Conservation (phyloP, 2,113 vertebrate species). For the Australoheros scitulus region DNA sequence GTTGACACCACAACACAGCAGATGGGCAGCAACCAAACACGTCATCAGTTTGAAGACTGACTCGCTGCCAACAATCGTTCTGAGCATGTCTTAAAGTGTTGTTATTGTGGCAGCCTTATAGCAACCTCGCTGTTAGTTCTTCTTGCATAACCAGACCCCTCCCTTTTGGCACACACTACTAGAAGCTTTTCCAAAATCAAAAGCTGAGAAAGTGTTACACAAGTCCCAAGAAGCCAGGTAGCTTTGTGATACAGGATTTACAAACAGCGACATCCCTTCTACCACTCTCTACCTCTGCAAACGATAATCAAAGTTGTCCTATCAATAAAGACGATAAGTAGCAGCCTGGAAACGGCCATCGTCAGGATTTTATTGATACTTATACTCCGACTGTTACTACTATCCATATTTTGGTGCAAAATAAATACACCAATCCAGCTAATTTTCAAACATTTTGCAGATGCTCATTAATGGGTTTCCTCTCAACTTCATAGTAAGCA, state of each 20-base stretch:
- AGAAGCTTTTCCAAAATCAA: conserved; percentile 3
- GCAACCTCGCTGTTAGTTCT: not conserved
- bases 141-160: not conserved
- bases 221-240: not conserved
- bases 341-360: not conserved
- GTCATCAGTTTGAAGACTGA: conserved; percentile 2
- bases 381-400: too few relatives aligned
- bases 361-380: not conserved
- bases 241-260: not conserved
- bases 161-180: conserved; percentile 23
- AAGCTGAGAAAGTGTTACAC: conserved; percentile 8
- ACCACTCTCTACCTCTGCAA: not conserved
- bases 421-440: not conserved
- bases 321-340: not conserved
- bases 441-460: not conserved
- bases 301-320: not conserved
- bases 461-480: not conserved
- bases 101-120: not conserved
- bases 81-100: not conserved
- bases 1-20: not conserved
- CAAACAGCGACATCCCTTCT: not conserved
- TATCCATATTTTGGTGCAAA: not conserved
- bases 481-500: not conserved
- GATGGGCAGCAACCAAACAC: not conserved
- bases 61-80: not conserved